phyloP scores from a whole-genome alignment of 1,140 invertebrate genomes.

The Lordiphosa clarofinis region DNA sequence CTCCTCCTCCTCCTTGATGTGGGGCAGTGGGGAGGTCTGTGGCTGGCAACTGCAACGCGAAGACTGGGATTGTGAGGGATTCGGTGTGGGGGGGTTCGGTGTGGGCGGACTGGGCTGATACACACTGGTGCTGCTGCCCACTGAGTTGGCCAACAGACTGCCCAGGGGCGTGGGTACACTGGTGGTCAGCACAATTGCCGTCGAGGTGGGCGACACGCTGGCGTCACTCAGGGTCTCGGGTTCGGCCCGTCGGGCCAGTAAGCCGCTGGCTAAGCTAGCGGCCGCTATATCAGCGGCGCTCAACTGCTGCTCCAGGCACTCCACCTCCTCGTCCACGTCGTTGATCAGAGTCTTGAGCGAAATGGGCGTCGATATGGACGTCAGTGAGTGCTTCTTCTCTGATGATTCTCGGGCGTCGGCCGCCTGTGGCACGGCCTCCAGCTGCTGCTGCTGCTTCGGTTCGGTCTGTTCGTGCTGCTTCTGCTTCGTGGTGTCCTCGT shows the following conservation, averaged over 20 bases:
- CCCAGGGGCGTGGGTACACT: conserved; percentile 23
- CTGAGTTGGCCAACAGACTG: conserved; percentile 12
- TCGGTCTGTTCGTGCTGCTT: conserved; percentile 8
- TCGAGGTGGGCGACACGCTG: conserved; percentile 69
- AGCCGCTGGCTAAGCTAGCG: conserved; percentile 65
- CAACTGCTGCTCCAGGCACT: conserved; percentile 42
- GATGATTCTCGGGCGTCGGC: conserved; percentile 5
- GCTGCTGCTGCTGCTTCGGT: conserved; percentile 21
- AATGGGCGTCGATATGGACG: conserved; percentile 71
- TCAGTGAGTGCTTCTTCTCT: conserved; percentile 69
- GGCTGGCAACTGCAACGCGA: conserved; percentile 67
- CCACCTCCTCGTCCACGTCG: conserved; percentile 67
- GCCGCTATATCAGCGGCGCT: conserved; percentile 73
- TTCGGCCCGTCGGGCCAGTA: conserved; percentile 67
- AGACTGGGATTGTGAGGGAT: conserved; percentile 79
- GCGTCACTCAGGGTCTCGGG: conserved; percentile 74
- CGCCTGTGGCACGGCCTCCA: conserved; percentile 15
- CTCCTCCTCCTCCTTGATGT: conserved; percentile 83
- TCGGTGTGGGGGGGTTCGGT: conserved; percentile 42
- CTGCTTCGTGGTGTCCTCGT: conserved; percentile 10
- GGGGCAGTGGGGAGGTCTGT: conserved; percentile 81
- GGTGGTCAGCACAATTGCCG: conserved; percentile 38
- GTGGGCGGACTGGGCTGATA: conserved; percentile 1
- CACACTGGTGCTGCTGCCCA: conserved; percentile 1
- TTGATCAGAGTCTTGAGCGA: conserved; percentile 74